Percentiles rank a stretch among this genome's conserved stretches.
Conservation (phyloP, 2,797 vertebrate genomes). For the Siniperca obscura region DNA sequence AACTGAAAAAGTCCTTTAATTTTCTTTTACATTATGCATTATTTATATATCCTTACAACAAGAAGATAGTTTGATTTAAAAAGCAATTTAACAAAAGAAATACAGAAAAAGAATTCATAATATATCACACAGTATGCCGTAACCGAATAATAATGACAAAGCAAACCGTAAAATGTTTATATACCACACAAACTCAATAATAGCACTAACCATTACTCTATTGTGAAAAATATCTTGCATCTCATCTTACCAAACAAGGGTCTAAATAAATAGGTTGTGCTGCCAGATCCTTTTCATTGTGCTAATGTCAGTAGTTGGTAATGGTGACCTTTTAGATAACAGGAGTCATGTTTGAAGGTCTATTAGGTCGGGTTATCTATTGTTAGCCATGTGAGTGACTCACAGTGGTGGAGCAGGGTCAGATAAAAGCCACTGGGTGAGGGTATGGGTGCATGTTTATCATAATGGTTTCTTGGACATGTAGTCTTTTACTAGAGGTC, state of each 20-base stretch:
- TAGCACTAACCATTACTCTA: slow-evolving; percentile 7
- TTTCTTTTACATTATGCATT: neutral
- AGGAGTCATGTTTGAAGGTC: slow-evolving; percentile 71
- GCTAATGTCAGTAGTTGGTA: slow-evolving; percentile 54
- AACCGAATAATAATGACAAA: slow-evolving; percentile 5
- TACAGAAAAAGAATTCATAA: neutral
- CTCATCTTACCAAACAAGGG: slow-evolving; percentile 29
- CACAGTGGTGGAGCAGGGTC: slow-evolving; percentile 11
- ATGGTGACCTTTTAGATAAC: slow-evolving; percentile 74
- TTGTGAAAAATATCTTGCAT: slow-evolving; percentile 17
- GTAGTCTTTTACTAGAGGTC: slow-evolving; percentile 72
- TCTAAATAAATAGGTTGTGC: slow-evolving; percentile 33
- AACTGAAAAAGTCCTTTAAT: slow-evolving; percentile 22
- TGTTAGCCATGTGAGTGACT: slow-evolving; percentile 57
- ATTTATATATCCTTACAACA: slow-evolving; percentile 14
- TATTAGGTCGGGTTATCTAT: slow-evolving; percentile 57
- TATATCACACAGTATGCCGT: neutral
- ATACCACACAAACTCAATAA: slow-evolving; percentile 17
- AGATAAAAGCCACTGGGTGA: slow-evolving; percentile 64
- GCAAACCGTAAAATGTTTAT: slow-evolving; percentile 12
- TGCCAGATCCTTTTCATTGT: slow-evolving; percentile 42
- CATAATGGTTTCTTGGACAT: slow-evolving; percentile 76
- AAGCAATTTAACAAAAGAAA: slow-evolving; percentile 21
- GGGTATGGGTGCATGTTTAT: slow-evolving; percentile 59
- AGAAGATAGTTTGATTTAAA: slow-evolving; percentile 1